phyloP scores from a whole-genome alignment of 2,113 vertebrate species.

The Melanotaenia duboulayi region DNA sequence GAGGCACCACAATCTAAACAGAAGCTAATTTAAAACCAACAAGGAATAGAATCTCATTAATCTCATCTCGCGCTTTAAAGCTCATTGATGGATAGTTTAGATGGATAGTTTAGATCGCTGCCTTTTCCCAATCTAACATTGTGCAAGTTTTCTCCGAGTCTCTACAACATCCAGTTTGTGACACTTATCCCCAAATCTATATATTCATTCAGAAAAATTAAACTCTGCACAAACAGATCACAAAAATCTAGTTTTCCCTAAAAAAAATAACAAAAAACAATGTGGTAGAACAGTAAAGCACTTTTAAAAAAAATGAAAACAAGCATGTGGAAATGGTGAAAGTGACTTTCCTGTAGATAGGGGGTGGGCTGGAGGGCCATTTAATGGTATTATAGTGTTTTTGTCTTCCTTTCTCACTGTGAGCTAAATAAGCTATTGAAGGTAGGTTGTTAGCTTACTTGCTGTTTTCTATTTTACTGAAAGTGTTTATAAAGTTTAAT shows the following conservation, averaged over 20 bases:
- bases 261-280: too few species aligned
- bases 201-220: too few species aligned
- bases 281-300: too few species aligned
- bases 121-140: not conserved
- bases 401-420: too few species aligned
- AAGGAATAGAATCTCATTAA: conserved; percentile 13
- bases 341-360: not conserved
- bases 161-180: too few species aligned
- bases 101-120: not conserved
- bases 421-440: too few species aligned
- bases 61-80: not conserved
- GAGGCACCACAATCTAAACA: conserved; percentile 16
- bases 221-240: not conserved
- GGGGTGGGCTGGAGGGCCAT: not conserved
- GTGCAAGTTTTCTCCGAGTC: not conserved
- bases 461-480: too few species aligned
- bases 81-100: not conserved
- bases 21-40: conserved; percentile 30
- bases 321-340: not conserved
- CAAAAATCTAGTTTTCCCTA: not conserved
- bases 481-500: too few species aligned
- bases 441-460: too few species aligned
- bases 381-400: too few species aligned
- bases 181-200: not conserved
- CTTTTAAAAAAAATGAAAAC: not conserved